phyloP scores from a whole-genome alignment of 2,797 vertebrate genomes.

The Pseudotriccus pelzelni region DNA sequence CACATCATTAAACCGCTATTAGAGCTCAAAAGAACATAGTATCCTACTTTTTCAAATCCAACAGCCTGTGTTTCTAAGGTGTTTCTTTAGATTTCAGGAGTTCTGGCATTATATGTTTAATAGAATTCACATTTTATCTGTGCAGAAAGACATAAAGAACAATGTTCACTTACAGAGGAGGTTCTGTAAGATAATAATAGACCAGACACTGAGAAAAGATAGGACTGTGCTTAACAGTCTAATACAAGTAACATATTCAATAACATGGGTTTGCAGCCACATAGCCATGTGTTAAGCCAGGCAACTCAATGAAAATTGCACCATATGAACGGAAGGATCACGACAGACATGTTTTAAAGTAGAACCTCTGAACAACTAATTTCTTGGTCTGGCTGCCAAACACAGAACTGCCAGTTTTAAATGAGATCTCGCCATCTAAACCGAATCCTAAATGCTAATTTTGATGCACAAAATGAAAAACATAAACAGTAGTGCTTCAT shows the following conservation, averaged over 20 bases:
- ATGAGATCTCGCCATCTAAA: neutral
- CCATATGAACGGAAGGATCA: neutral
- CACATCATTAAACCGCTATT: conserved; percentile 3
- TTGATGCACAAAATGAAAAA: neutral
- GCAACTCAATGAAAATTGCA: neutral
- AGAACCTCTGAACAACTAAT: neutral
- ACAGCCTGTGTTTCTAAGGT: neutral
- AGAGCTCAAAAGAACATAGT: neutral
- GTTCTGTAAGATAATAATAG: neutral
- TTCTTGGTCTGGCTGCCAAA: neutral
- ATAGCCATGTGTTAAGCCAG: neutral
- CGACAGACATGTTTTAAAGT: neutral
- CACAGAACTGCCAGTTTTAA: neutral
- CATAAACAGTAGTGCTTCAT: neutral
- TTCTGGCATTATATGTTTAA: neutral
- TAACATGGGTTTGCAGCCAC: neutral
- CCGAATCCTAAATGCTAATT: neutral
- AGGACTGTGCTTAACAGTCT: neutral
- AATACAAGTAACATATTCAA: neutral
- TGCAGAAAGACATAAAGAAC: neutral
- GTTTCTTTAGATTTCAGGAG: neutral
- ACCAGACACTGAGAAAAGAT: neutral
- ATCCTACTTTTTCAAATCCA: neutral
- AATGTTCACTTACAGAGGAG: neutral
- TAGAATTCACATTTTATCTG: neutral